Evolutionary conservation across 2,888 invertebrate genomes (phyloP).

Genomic region (Calliopum simillimum): DNA sequence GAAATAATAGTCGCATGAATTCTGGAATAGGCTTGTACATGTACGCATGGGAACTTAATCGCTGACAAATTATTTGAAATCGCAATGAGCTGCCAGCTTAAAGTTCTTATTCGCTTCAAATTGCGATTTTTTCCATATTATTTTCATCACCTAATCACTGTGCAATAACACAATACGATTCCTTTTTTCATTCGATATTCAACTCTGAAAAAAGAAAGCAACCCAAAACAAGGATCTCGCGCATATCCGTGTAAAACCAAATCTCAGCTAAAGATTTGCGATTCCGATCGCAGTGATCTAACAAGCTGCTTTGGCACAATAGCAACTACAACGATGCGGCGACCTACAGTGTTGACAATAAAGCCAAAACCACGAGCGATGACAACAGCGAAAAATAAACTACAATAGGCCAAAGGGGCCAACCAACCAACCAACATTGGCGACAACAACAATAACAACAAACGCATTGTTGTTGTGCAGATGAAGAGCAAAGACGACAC

Average conservation of each 20-base stretch:
- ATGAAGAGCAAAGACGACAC: neutral
- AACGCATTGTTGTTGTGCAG: neutral
- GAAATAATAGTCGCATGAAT: too few relatives aligned
- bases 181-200: slow-evolving; percentile 27
- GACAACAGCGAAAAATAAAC: neutral
- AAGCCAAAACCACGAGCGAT: slow-evolving; percentile 1
- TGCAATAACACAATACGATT: neutral
- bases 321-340: slow-evolving; percentile 1
- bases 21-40: too few relatives aligned
- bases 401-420: slow-evolving; percentile 18
- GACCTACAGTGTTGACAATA: slow-evolving; percentile 31
- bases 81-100: too few relatives aligned
- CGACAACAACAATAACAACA: neutral
- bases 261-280: slow-evolving; percentile 25
- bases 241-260: neutral
- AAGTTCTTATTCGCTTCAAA: too few relatives aligned
- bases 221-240: neutral
- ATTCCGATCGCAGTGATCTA: neutral
- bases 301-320: neutral
- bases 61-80: too few relatives aligned
- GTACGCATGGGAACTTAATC: too few relatives aligned
- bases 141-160: too few relatives aligned
- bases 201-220: neutral
- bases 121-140: too few relatives aligned
- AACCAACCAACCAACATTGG: neutral